Evolutionary conservation across 2,797 vertebrate species (phyloP), one percentile per base, ranked within the genome.

Genomic region (Furcifer pardalis): DNA sequence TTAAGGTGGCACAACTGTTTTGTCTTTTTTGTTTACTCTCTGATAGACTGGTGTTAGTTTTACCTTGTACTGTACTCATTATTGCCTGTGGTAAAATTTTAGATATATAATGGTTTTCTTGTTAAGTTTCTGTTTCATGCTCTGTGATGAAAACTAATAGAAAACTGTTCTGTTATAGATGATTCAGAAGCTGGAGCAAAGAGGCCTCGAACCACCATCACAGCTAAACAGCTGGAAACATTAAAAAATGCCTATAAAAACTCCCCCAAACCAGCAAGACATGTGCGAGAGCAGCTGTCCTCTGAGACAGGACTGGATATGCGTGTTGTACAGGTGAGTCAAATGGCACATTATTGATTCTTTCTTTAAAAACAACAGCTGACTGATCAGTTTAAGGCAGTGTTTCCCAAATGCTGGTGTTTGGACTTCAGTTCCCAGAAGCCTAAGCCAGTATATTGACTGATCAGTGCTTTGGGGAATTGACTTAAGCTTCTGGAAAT

Each of bases 231-330:
- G 94, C 95, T 99, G 95, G 98, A 99, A 95, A 99, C 98, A 0
- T 94, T 99, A 84, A 99, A 99, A 95, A 99, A 97, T 0, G 98
- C 98, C 89, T 99, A 99, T 94, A 99, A 99, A 92, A 99, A 98
- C 93, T 99, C 98, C 0, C 98, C 98, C 1, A 99, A 99, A 87
- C 98, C 98, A 0, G 98, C 98, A 1, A 96, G 98, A 59, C 98
- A 99, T 0, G 98, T 99, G 90, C 94, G 98, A 78, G 98, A 99
- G 92, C 98, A 99, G 94, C 98, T 99, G 6, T 99, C 98, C 32
- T 99, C 98, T 0, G 98, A 99, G 95, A 99, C 98, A 0, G 98
- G 98, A 46, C 96, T 99, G 37, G 98, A 99, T 95, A 99, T 99
- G 98, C 96, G 98, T 91, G 98, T 99, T 0, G 98, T 99, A 77